Base-by-base conservation (phyloP, 2,888 invertebrate genomes). In the Apodemia duryi region DNA sequence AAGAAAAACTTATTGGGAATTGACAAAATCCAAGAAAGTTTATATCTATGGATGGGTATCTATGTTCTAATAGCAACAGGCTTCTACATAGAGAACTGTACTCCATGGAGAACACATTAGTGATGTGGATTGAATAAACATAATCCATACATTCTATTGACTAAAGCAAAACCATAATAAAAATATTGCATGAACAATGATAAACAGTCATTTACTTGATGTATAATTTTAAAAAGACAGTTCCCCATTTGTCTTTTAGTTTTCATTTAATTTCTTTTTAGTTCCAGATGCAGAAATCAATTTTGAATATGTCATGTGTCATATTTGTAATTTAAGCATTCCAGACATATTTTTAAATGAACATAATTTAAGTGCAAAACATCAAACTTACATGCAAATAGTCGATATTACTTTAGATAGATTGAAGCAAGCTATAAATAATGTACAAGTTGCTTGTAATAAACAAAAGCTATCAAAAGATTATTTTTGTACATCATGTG, bases 241-340 rank as follows among this genome's bases (percentile, higher is more conserved):
- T 38, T 38, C 7, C 38, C 7, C 7, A 7, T 7, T 38, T 1
- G 38, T 38, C 7, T 6, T 38, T 38, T 38, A 38, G 38, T 38
- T 7, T 38, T 38, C 38, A 38, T 38, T 38, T 21, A 38, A n/a
- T n/a, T 9, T 61, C 21, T 46, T 29, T 61, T 54, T 63, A 6
- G 46, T 68, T 68, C 13, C n/a, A 68, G 68, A 63, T 65, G 43
- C 52, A 54, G 2, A 21, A 3, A 54, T 29, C 10, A 54, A 9
- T 9, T 28, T 54, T 28, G 52, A 54, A 54, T 54, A 54, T 28
- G 70, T 70, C 7, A 66, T 5, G 0, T 80, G 80, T 63, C 70
- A 77, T 57, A 75, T 82, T 21, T 83, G 82, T 41, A 72, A 79
- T 35, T 65, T 71, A 7, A 35, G 73, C 13, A 75, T 82, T 0